phyloP scores from a whole-genome alignment of 2,888 invertebrate species.

The Xestia rhomboidea region DNA sequence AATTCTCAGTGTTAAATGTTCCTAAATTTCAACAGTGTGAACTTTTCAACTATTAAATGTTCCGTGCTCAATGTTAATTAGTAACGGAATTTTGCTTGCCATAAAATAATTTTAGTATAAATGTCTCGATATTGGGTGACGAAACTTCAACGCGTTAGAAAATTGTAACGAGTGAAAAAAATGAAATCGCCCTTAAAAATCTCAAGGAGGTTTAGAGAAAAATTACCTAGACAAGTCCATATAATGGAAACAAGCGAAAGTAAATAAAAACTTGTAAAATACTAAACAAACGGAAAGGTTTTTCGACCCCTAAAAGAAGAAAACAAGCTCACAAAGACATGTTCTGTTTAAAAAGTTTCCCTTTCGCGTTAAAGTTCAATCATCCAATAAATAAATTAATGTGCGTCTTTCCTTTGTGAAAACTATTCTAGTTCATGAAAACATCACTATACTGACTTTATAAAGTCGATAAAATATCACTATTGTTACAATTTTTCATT shows the following conservation, averaged over 20 bases:
- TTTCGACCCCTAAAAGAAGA: not conserved
- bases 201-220: not conserved
- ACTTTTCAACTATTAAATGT: conserved; percentile 79
- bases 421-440: conserved; percentile 80
- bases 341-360: not conserved
- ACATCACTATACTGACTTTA: conserved; percentile 74
- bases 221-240: not conserved
- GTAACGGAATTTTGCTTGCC: conserved; percentile 85
- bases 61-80: conserved; percentile 74
- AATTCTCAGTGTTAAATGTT: conserved; percentile 90
- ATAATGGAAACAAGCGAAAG: not conserved
- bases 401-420: conserved; percentile 64
- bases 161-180: not conserved
- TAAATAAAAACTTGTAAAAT: conserved; percentile 4
- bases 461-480: conserved; percentile 73
- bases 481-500: conserved; percentile 82
- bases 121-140: conserved; percentile 62
- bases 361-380: conserved; percentile 59
- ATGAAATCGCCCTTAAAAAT: not conserved
- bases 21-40: conserved; percentile 89
- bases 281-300: not conserved
- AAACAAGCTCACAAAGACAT: not conserved
- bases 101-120: conserved; percentile 81
- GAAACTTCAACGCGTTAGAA: conserved; percentile 57
- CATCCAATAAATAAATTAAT: conserved; percentile 61